Evolutionary conservation across 2,888 invertebrate genomes (phyloP).

Genomic region (Melolontha melolontha): DNA sequence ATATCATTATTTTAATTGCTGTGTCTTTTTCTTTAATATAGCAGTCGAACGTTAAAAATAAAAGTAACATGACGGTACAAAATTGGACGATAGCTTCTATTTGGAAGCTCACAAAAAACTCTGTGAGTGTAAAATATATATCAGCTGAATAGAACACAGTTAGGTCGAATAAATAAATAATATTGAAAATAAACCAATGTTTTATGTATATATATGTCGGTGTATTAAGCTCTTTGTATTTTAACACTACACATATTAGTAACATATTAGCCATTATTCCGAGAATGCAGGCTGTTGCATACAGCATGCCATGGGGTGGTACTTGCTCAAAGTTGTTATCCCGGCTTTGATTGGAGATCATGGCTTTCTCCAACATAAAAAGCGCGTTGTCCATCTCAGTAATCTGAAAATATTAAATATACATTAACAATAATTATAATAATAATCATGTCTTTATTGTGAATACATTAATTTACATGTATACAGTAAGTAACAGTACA

Average conservation of each 20-base stretch:
- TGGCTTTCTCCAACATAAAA: constrained; percentile 23
- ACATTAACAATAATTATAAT: no score
- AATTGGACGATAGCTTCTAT: constrained; percentile 35
- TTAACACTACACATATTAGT: constrained; percentile 27
- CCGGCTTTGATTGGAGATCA: constrained; percentile 27
- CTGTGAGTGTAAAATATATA: constrained; percentile 31
- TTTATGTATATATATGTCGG: constrained; percentile 34
- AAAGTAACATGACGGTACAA: constrained; percentile 22
- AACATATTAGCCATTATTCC: constrained; percentile 34
- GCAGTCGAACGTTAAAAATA: constrained; percentile 32
- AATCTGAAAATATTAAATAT: constrained; percentile 6
- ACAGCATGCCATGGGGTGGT: constrained; percentile 32
- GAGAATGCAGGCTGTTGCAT: constrained; percentile 19
- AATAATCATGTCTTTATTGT: no score
- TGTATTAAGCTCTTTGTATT: constrained; percentile 26
- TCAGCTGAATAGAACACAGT: constrained; percentile 25
- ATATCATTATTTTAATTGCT: constrained; percentile 30
- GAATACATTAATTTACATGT: no score
- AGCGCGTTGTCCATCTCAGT: constrained; percentile 23
- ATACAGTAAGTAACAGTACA: no score
- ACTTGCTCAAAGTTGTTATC: constrained; percentile 2
- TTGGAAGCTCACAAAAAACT: constrained; percentile 32
- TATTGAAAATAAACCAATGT: constrained; percentile 35
- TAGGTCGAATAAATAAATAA: constrained; percentile 24
- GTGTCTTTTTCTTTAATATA: constrained; percentile 34